phyloP scores from a whole-genome alignment of 2,888 invertebrate species.

The Drosophila multiciliata region DNA sequence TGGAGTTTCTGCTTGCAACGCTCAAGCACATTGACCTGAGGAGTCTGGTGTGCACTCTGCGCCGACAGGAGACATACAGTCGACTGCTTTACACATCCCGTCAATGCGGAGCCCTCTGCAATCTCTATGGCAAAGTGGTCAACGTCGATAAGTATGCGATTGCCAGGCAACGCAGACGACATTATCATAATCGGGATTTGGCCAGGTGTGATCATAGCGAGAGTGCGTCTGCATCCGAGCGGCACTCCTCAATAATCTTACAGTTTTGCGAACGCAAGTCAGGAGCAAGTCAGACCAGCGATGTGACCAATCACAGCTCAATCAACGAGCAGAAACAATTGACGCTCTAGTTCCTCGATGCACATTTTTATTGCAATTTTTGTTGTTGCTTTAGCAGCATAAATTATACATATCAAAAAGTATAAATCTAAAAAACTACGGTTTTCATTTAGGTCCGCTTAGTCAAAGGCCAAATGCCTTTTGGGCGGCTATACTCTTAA shows the following conservation, averaged over 20 bases:
- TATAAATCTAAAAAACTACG: background rate
- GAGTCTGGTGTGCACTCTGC: constrained; percentile 51
- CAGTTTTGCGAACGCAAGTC: constrained; percentile 32
- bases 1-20: constrained; percentile 36
- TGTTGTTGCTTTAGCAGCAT: constrained; percentile 20
- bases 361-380: constrained; percentile 11
- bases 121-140: constrained; percentile 39
- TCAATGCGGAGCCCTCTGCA: constrained; percentile 42
- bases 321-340: background rate
- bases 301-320: background rate
- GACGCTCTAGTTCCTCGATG: background rate
- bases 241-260: constrained; percentile 12
- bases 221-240: background rate
- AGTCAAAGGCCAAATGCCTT: no score
- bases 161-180: constrained; percentile 3
- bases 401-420: background rate
- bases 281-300: background rate
- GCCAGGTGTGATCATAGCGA: constrained; percentile 6
- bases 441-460: background rate
- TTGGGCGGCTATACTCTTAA: no score
- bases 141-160: constrained; percentile 38
- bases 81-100: constrained; percentile 25
- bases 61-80: constrained; percentile 30
- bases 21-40: constrained; percentile 29
- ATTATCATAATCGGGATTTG: background rate